phyloP scores from a whole-genome alignment of 2,797 vertebrate species.

The Danio jaintianensis region DNA sequence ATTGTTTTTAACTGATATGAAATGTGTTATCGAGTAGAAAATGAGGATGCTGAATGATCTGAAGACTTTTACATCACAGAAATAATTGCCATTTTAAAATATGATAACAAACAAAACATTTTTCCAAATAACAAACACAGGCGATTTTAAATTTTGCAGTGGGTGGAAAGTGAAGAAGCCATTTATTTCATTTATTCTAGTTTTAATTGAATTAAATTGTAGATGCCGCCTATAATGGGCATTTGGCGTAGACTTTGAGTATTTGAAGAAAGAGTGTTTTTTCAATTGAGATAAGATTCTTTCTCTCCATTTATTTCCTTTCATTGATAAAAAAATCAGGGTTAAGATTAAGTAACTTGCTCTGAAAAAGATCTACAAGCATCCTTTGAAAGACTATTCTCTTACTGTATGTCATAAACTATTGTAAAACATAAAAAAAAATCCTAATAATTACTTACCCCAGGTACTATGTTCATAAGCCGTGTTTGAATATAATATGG shows the following conservation, averaged over 20 bases:
- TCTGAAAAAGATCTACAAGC: background rate
- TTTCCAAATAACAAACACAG: background rate
- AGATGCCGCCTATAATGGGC: background rate
- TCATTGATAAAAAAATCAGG: background rate
- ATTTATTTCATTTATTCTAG: background rate
- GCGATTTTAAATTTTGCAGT: background rate
- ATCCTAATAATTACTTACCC: background rate
- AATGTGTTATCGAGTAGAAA: background rate
- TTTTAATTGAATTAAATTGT: background rate
- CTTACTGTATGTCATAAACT: constrained; percentile 9
- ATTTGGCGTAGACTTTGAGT: background rate
- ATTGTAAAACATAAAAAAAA: background rate
- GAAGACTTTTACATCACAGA: background rate
- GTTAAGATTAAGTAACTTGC: background rate
- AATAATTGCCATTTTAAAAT: background rate
- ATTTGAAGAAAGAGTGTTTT: background rate
- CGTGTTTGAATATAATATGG: constrained; percentile 10
- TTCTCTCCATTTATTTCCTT: background rate
- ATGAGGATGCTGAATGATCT: no score
- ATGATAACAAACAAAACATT: no score
- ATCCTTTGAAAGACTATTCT: background rate
- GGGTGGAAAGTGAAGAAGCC: background rate
- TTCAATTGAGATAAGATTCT: background rate
- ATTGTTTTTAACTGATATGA: no score
- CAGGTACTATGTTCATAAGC: no score